A percentile compares a stretch with the other conserved stretches of the same genome.
Conservation (phyloP, 1,140 invertebrate genomes). For the Halictus rubicundus region DNA sequence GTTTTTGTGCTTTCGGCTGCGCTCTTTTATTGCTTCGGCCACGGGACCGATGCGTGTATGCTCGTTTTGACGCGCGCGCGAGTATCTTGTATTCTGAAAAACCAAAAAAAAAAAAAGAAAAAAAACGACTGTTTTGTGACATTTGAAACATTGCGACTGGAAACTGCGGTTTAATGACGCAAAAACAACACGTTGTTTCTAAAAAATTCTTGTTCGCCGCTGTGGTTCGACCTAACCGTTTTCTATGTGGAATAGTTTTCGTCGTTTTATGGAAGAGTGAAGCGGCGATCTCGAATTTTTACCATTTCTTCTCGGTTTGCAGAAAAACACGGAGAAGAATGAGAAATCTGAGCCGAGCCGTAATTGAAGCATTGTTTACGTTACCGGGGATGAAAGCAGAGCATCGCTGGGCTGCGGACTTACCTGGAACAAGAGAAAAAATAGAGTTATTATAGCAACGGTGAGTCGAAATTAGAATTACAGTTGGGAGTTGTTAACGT, state of each 20-base stretch:
- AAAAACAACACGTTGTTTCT: not conserved
- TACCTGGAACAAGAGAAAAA: slow-evolving; percentile 25
- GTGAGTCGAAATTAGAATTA: no score
- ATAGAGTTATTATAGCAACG: not conserved
- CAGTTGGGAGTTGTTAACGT: no score
- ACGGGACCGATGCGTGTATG: not conserved
- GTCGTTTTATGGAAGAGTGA: no score
- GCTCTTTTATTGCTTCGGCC: not conserved
- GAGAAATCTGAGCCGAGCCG: not conserved
- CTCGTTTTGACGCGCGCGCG: not conserved
- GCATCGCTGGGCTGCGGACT: not conserved
- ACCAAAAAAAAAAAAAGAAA: no score
- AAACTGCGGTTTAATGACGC: not conserved
- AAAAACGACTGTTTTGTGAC: not conserved
- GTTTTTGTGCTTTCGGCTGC: not conserved
- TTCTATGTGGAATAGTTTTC: no score
- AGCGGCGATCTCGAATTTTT: no score
- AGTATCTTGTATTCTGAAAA: not conserved
- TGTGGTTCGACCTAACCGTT: not conserved
- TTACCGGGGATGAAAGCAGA: not conserved
- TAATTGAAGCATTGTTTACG: not conserved
- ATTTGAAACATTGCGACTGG: not conserved
- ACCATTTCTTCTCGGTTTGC: not conserved
- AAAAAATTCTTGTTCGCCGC: not conserved
- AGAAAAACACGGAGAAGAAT: not conserved